phyloP scores from a whole-genome alignment of 2,113 vertebrate genomes.

The Archilochus colubris region DNA sequence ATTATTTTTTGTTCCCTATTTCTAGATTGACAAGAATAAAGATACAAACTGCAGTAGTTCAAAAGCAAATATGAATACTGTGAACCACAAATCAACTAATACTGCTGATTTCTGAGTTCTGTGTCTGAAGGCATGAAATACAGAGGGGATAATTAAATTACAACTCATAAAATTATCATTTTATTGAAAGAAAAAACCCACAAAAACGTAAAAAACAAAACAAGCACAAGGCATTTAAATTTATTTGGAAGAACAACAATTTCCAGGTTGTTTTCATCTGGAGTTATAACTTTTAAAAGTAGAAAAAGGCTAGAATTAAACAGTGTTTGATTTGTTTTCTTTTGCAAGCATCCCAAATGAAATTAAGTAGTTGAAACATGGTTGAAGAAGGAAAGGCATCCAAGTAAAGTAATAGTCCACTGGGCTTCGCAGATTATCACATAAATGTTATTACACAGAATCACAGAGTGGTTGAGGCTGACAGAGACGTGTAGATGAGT shows the following conservation, averaged over 20 bases:
- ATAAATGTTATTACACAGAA: neutral
- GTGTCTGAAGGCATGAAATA: neutral
- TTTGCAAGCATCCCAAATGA: neutral
- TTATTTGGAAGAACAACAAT: neutral
- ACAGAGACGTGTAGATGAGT: neutral
- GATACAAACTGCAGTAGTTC: neutral
- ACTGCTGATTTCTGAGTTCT: neutral
- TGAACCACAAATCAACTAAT: neutral
- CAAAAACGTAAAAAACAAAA: accelerated
- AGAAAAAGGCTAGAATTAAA: neutral
- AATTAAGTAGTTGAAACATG: neutral
- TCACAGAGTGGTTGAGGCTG: neutral
- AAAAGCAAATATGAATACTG: neutral
- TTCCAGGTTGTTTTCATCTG: neutral
- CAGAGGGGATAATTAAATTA: neutral
- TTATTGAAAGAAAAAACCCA: neutral
- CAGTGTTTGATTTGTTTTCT: neutral
- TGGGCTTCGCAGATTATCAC: neutral
- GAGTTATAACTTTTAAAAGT: neutral
- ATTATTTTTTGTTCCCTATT: neutral
- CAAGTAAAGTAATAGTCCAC: neutral
- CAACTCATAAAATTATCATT: neutral
- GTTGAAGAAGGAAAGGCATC: neutral
- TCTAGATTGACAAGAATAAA: neutral
- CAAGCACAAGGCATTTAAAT: neutral